Evolutionary conservation across 2,888 invertebrate genomes (phyloP).

Genomic region (Drosophila mulleri): DNA sequence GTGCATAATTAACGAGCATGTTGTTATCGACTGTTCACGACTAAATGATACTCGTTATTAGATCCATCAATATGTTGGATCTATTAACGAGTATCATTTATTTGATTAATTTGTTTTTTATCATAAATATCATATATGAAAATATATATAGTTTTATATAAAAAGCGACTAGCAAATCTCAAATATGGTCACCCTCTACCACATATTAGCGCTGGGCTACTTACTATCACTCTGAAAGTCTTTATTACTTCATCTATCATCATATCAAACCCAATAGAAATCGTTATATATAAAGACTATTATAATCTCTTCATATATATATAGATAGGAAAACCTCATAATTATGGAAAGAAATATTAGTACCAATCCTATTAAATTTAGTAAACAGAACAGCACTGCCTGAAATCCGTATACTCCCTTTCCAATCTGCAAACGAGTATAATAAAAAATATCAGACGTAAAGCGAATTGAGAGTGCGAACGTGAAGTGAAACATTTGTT

Average conservation of each 20-base stretch:
- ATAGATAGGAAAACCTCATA: no score
- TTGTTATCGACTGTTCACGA: not conserved
- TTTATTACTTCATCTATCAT: no score
- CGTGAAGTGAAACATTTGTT: conserved; percentile 54
- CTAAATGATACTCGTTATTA: not conserved
- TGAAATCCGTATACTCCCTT: not conserved
- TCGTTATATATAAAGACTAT: no score
- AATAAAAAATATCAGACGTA: conserved; percentile 11
- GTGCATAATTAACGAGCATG: conserved; percentile 6
- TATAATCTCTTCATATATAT: no score
- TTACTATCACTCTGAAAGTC: no score
- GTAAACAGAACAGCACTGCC: not conserved
- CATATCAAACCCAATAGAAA: no score
- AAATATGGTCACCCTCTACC: not conserved
- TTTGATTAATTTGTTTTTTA: no score
- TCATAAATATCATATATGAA: not conserved
- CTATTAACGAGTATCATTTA: no score
- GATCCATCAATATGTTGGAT: no score
- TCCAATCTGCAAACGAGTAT: not conserved
- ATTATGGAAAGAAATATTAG: no score
- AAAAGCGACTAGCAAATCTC: no score
- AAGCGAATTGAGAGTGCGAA: conserved; percentile 35
- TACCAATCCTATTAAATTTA: not conserved
- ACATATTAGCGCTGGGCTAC: no score
- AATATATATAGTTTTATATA: not conserved